Evolutionary conservation across 2,113 vertebrate species (phyloP), one percentile per base, ranked within the genome.

Genomic region (Anarhynchus alexandrinus): DNA sequence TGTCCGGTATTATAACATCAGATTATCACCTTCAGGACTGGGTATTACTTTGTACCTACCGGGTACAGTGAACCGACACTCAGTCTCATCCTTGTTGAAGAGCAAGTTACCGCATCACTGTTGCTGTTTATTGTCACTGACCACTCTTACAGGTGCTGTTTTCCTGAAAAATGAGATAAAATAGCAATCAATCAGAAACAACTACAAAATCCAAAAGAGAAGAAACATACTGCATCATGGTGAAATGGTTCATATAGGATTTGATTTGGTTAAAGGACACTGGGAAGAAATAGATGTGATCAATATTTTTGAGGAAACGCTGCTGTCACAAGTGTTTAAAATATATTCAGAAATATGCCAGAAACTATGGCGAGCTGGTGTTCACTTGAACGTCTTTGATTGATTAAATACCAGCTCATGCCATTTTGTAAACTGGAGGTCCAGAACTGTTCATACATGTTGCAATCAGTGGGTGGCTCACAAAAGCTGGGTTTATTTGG

Each of bases 401-500:
- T 25, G 66, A 47, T 61, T 40, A 20, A 77, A 36, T 61, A 36
- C 13, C 66, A 52, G 0, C 12, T 83, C 38, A 16, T 62, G 64
- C 20, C 26, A 4, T 67, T 67, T 38, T 67, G 12, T 58, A 34
- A 81, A 34, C 13, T 38, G 71, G 14, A 81, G 74, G 74, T 80
- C 30, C 66, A 78, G 96, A 87, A 30, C 29, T 20, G 62, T 32
- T 73, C 32, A 12, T 82, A 13, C 15, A 9, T 85, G 55, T 84
- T 42, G 2, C 89, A 62, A 27, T 93, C 90, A 61, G 86, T 58
- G 84, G 66, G 89, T 93, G 87, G 66, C 91, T 97, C 66, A 91
- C 82, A 65, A 86, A 96, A 92, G 43, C 70, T 87, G 96, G 76
- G 94, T 92, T 97, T 78, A 38, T 55, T 82, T 97, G 93, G 86